phyloP scores from a whole-genome alignment of 2,888 invertebrate genomes.

The Drosophila silvestris region DNA sequence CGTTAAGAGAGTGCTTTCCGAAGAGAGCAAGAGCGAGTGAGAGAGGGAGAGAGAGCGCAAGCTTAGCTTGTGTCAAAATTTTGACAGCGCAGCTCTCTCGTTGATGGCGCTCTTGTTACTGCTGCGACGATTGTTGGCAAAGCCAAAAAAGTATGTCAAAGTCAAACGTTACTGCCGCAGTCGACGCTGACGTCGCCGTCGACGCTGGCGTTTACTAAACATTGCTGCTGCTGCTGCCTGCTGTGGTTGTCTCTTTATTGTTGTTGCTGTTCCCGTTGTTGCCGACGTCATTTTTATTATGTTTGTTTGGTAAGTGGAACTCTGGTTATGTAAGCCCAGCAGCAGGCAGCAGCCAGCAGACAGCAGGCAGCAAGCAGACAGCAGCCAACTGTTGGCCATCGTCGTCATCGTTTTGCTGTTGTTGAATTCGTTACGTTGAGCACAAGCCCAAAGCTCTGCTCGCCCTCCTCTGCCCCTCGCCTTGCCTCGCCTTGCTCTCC shows the following conservation, averaged over 20 bases:
- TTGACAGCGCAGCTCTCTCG: slow-evolving; percentile 44
- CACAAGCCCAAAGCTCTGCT: slow-evolving; percentile 26
- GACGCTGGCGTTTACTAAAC: slow-evolving; percentile 59
- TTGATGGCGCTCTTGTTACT: slow-evolving; percentile 42
- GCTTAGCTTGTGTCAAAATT: slow-evolving; percentile 62
- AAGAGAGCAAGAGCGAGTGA: background rate
- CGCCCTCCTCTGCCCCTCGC: background rate
- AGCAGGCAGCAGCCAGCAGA: slow-evolving; percentile 21
- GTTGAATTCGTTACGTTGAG: slow-evolving; percentile 51
- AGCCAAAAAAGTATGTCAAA: slow-evolving; percentile 83
- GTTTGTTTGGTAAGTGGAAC: slow-evolving; percentile 79
- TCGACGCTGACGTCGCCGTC: slow-evolving; percentile 20
- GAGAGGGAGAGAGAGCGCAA: slow-evolving; percentile 35
- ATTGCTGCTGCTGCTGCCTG: slow-evolving; percentile 29
- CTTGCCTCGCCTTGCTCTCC: background rate
- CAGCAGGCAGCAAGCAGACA: slow-evolving; percentile 16
- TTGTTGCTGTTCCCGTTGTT: slow-evolving; percentile 29
- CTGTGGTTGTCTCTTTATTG: slow-evolving; percentile 22
- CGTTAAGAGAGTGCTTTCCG: slow-evolving; percentile 22
- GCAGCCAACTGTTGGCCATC: slow-evolving; percentile 63
- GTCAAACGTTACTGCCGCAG: slow-evolving; percentile 73
- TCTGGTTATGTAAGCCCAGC: slow-evolving; percentile 63
- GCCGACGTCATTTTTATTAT: slow-evolving; percentile 70
- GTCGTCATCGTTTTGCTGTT: slow-evolving; percentile 19
- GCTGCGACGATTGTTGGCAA: slow-evolving; percentile 51